Percentiles rank a stretch among this genome's conserved stretches.
Evolutionary conservation across 1,140 invertebrate species (phyloP).

Genomic region (Physella acuta): DNA sequence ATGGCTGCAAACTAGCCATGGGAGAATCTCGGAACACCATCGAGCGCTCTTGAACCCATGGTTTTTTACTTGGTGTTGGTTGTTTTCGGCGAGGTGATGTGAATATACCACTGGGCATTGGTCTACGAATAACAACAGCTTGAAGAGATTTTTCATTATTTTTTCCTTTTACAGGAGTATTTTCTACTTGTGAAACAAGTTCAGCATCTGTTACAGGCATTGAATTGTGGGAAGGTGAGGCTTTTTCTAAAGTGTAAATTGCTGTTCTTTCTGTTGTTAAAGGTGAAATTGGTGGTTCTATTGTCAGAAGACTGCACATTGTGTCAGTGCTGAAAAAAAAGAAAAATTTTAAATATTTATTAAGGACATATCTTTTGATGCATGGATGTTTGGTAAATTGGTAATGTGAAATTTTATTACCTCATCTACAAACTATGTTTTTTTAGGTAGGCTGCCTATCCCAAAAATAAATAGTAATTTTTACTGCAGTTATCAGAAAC

Average conservation of each 20-base stretch:
- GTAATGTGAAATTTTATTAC: no score
- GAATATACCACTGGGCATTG: constrained; percentile 23
- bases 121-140: constrained; percentile 30
- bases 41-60: constrained; percentile 22
- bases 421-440: no score
- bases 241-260: neutral
- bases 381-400: no score
- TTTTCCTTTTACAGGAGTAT: neutral
- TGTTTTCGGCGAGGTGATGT: constrained; percentile 23
- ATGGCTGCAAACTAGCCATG: constrained; percentile 28
- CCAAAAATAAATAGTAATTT: no score
- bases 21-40: constrained; percentile 31
- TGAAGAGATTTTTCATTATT: constrained; percentile 4
- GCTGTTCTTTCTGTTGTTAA: constrained; percentile 7
- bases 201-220: neutral
- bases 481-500: no score
- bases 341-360: no score
- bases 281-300: neutral
- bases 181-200: no score
- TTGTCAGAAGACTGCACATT: neutral
- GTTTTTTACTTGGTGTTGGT: constrained; percentile 15
- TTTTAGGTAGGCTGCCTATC: no score
- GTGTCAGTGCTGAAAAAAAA: no score
- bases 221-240: no score
- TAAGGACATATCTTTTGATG: no score